A percentile compares a stretch with the other conserved stretches of the same genome.
Evolutionary conservation across 2,113 vertebrate species (phyloP).

Genomic region (Leptobrachium ailaonicum): DNA sequence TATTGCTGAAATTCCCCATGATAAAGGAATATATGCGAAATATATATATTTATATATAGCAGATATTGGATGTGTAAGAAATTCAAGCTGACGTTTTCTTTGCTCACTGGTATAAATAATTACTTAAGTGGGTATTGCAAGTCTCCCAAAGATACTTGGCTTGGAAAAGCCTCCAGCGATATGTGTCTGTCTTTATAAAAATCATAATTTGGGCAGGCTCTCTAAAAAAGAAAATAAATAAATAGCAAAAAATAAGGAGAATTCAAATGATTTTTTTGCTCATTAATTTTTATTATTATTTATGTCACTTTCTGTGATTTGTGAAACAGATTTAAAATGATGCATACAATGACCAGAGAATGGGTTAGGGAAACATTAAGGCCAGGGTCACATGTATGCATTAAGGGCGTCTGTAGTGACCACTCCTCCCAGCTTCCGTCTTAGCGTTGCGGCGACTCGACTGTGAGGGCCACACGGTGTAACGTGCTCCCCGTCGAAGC

Average conservation of each 20-base stretch:
- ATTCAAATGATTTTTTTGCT: too few relatives aligned
- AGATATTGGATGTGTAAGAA: conserved; percentile 2
- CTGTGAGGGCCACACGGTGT: too few relatives aligned
- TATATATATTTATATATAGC: background rate
- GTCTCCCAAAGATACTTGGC: conserved; percentile 13
- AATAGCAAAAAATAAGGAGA: background rate
- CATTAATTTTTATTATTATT: background rate
- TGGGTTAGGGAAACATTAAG: too few relatives aligned
- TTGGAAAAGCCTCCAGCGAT: conserved; percentile 28
- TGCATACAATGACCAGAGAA: background rate
- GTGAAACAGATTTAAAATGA: background rate
- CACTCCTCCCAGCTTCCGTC: too few relatives aligned
- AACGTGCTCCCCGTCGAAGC: too few relatives aligned
- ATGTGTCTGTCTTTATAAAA: conserved; percentile 33
- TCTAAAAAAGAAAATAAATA: conserved; percentile 20
- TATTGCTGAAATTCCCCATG: too few relatives aligned
- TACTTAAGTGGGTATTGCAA: conserved; percentile 22
- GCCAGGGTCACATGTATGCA: too few relatives aligned
- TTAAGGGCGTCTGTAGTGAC: too few relatives aligned
- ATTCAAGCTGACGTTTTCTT: conserved; percentile 2
- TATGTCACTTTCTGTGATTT: background rate
- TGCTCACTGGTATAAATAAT: conserved; percentile 34
- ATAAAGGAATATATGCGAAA: too few relatives aligned
- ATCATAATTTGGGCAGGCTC: conserved; percentile 31
- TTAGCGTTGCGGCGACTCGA: too few relatives aligned